phyloP scores from a whole-genome alignment of 2,113 vertebrate genomes.

The Hirundichthys speculiger region DNA sequence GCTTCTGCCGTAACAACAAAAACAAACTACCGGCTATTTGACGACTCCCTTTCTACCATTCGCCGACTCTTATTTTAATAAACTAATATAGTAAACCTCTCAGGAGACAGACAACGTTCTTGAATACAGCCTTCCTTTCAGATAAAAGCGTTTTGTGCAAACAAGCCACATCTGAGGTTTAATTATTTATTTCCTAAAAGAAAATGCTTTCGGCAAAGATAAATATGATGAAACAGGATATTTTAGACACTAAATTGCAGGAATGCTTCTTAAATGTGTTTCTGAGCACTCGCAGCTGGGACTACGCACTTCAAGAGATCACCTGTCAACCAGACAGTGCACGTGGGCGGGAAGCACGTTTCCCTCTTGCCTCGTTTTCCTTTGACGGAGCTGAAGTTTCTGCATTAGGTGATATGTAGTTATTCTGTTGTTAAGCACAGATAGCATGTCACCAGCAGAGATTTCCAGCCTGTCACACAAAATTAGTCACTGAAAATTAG shows the following conservation, averaged over 20 bases:
- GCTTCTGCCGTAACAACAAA: constrained; percentile 7
- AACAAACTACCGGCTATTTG: constrained; percentile 31
- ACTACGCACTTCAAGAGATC: constrained; percentile 2
- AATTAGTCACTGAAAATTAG: too few relatives aligned
- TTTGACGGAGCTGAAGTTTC: constrained; percentile 17
- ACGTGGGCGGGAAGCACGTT: constrained; percentile 22
- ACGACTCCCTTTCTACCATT: constrained; percentile 3
- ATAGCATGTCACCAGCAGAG: not conserved
- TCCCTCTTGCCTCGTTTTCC: not conserved
- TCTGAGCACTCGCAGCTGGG: not conserved
- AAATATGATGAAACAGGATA: constrained; percentile 2
- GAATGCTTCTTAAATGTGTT: not conserved
- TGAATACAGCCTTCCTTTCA: constrained; percentile 1
- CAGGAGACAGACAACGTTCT: constrained; percentile 19
- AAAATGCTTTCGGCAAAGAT: constrained; percentile 14
- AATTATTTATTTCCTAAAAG: constrained; percentile 15
- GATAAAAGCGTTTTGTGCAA: constrained; percentile 22
- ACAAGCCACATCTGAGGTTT: not conserved
- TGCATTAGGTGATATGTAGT: constrained; percentile 5
- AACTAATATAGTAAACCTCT: constrained; percentile 23
- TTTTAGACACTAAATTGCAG: not conserved
- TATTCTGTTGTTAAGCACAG: not conserved
- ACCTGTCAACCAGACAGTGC: constrained; percentile 39
- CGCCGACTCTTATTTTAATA: constrained; percentile 31
- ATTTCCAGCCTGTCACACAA: too few relatives aligned